A percentile compares a stretch with the other conserved stretches of the same genome.
Evolutionary conservation across 2,888 invertebrate genomes (phyloP).

Genomic region (Siphlonurus alternatus): DNA sequence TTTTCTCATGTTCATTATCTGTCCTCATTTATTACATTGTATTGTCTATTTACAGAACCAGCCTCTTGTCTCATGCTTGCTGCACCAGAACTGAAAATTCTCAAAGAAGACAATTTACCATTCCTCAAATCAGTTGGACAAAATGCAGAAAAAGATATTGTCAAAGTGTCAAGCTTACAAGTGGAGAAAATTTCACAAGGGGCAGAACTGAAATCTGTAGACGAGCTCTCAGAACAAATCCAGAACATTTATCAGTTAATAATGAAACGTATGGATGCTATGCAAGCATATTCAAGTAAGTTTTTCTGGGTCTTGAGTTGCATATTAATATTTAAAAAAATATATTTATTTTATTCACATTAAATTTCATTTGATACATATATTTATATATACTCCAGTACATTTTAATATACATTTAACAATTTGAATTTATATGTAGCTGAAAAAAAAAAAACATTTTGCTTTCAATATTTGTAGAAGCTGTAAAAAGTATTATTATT

Average conservation of each 20-base stretch:
- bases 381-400: conserved; percentile 18
- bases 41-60: background rate
- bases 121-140: conserved; percentile 27
- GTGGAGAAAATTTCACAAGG: conserved; percentile 43
- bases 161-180: conserved; percentile 48
- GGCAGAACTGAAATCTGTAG: conserved; percentile 44
- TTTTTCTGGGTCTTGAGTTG: conserved; percentile 9
- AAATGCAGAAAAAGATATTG: conserved; percentile 41
- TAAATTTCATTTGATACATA: background rate
- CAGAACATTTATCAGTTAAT: conserved; percentile 79
- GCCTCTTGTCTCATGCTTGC: background rate
- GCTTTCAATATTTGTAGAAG: too few species aligned
- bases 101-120: conserved; percentile 29
- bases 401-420: too few species aligned
- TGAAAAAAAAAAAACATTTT: too few species aligned
- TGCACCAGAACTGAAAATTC: conserved; percentile 20
- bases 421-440: too few species aligned
- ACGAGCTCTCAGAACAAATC: conserved; percentile 75
- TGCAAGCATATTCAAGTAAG: conserved; percentile 37
- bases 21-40: background rate
- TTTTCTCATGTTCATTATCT: background rate
- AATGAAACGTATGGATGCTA: conserved; percentile 52
- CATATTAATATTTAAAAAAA: too few species aligned
- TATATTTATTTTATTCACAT: background rate
- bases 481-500: too few species aligned